phyloP scores from a whole-genome alignment of 37 sponge, comb jelly and placozoan species.

The Theonella swinhoei region DNA sequence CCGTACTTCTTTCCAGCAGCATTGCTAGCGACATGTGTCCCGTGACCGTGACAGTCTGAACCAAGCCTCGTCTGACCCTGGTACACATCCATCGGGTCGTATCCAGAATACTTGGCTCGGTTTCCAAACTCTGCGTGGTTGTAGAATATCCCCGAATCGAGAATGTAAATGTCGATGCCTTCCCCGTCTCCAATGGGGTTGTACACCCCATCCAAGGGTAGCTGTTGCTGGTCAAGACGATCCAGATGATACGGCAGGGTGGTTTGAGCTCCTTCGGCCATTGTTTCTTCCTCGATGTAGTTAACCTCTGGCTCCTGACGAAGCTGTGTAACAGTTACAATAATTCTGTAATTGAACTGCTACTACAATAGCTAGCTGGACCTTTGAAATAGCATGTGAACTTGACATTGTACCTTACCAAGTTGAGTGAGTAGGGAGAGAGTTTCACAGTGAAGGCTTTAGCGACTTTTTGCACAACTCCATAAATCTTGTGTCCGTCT shows the following conservation, averaged over 20 bases:
- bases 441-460: conserved; percentile 59
- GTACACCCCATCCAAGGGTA: conserved; percentile 52
- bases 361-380: neutral
- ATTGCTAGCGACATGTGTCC: conserved; percentile 75
- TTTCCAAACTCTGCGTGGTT: conserved; percentile 56
- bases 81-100: conserved; percentile 39
- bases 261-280: conserved; percentile 36
- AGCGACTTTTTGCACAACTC: conserved; percentile 29
- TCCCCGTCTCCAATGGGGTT: conserved; percentile 56
- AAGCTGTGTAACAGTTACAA: conserved; percentile 25
- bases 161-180: conserved; percentile 78
- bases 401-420: conserved; percentile 41
- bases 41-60: conserved; percentile 71
- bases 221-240: conserved; percentile 58
- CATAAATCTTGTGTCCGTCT: conserved; percentile 14
- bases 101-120: conserved; percentile 46
- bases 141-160: conserved; percentile 73
- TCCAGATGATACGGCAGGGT: conserved; percentile 38
- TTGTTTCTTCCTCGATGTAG: conserved; percentile 58
- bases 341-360: neutral
- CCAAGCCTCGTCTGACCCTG: conserved; percentile 23
- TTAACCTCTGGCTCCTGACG: conserved; percentile 47
- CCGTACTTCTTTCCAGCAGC: conserved; percentile 65
- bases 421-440: conserved; percentile 9
- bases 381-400: neutral